Conservation (phyloP, 2,797 vertebrate species). For the Cryptoprocta ferox region DNA sequence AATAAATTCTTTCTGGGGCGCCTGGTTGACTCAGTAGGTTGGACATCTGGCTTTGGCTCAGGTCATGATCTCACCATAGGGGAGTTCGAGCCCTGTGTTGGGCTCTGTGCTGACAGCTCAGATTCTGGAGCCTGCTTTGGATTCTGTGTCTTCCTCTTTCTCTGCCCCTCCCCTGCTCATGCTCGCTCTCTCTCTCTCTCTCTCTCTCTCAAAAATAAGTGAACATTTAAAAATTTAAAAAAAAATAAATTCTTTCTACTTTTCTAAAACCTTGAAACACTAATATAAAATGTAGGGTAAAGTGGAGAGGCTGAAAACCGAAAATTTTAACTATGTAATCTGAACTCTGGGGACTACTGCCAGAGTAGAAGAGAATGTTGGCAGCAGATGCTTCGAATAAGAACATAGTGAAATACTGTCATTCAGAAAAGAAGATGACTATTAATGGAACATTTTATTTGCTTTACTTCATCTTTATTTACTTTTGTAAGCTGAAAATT, state of each 20-base stretch:
- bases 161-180: no score
- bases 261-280: constrained; percentile 18
- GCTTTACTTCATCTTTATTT: constrained; percentile 35
- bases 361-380: neutral
- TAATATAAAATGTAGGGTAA: neutral
- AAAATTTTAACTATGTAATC: neutral
- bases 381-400: neutral
- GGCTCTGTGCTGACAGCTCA: no score
- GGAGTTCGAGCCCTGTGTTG: no score
- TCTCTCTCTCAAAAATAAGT: no score
- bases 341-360: neutral
- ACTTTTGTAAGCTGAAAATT: constrained; percentile 43
- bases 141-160: no score
- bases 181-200: no score
- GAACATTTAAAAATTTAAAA: no score
- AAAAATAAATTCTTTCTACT: constrained; percentile 21
- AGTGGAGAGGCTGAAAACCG: neutral
- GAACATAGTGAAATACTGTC: neutral
- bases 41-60: no score
- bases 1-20: neutral
- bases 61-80: no score
- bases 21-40: no score
- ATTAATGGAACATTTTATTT: constrained; percentile 12
- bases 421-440: neutral
- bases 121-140: no score